Conservation (phyloP, 2,797 vertebrate genomes). For the Brachyalestes nurse region DNA sequence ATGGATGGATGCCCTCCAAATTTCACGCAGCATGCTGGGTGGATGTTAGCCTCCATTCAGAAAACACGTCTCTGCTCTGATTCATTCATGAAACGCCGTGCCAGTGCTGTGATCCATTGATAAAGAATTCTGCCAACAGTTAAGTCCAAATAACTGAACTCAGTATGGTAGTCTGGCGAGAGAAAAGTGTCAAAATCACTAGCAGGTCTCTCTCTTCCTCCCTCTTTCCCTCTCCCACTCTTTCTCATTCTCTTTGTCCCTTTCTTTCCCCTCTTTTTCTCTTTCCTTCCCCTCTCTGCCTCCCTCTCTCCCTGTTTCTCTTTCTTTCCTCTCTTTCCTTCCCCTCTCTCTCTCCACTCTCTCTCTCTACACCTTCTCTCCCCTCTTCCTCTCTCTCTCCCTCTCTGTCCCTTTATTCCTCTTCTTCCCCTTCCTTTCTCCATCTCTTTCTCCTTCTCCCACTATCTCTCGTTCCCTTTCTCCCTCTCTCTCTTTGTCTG, state of each 20-base stretch:
- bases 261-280: too few species aligned
- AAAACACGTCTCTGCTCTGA: slow-evolving; percentile 48
- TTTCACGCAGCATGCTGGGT: slow-evolving; percentile 42
- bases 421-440: too few species aligned
- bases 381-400: not conserved
- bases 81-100: slow-evolving; percentile 63
- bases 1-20: slow-evolving; percentile 39
- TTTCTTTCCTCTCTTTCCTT: too few species aligned
- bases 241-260: not conserved
- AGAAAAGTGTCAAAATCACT: slow-evolving; percentile 65
- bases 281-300: too few species aligned
- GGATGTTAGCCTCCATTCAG: slow-evolving; percentile 54
- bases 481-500: not conserved
- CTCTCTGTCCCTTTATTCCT: too few species aligned
- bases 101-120: slow-evolving; percentile 66
- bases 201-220: slow-evolving; percentile 25
- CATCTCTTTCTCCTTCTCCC: not conserved
- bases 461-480: slow-evolving; percentile 1
- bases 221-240: not conserved
- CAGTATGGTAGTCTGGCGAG: slow-evolving; percentile 68
- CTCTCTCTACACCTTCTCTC: too few species aligned
- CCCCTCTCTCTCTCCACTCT: too few species aligned
- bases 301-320: too few species aligned
- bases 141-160: slow-evolving; percentile 67
- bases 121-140: slow-evolving; percentile 59